phyloP scores from a whole-genome alignment of 2,888 invertebrate genomes.

The Tortricodes alternella region DNA sequence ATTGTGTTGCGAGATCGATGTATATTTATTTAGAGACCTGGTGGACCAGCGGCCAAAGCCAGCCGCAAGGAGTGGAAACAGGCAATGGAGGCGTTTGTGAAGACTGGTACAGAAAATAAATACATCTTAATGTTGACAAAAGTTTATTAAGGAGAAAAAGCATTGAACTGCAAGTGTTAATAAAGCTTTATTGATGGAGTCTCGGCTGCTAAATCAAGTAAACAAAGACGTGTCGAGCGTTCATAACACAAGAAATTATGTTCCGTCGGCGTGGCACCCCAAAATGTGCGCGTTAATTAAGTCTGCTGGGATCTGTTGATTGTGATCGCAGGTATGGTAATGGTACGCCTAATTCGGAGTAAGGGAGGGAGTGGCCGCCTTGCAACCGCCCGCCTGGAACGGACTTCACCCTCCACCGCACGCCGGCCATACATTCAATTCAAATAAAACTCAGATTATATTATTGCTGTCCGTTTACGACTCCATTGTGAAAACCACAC shows the following conservation, averaged over 20 bases:
- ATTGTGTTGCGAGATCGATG: no score
- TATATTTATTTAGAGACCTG: no score
- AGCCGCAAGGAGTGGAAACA: no score
- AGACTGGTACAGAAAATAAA: no score
- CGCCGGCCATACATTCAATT: slow-evolving; percentile 32
- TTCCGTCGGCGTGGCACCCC: slow-evolving; percentile 64
- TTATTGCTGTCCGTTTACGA: slow-evolving; percentile 19
- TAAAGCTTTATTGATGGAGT: slow-evolving; percentile 45
- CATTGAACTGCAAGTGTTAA: slow-evolving; percentile 47
- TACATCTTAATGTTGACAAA: no score
- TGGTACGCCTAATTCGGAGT: slow-evolving; percentile 64
- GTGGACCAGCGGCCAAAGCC: no score
- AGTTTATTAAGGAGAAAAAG: no score
- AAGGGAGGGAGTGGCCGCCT: slow-evolving; percentile 56
- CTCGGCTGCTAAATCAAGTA: slow-evolving; percentile 12
- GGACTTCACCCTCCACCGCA: slow-evolving; percentile 42
- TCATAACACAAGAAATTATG: slow-evolving; percentile 15
- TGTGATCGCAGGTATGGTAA: slow-evolving; percentile 62
- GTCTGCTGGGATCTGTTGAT: slow-evolving; percentile 56
- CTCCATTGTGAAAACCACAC: slow-evolving; percentile 14
- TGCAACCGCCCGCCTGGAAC: slow-evolving; percentile 52
- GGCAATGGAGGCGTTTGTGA: no score
- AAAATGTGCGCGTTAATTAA: slow-evolving; percentile 68
- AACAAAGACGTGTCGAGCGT: slow-evolving; percentile 12
- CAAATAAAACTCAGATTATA: slow-evolving; percentile 9